Evolutionary conservation across 2,113 vertebrate genomes (phyloP).

Genomic region (Copsychus sechellarum): DNA sequence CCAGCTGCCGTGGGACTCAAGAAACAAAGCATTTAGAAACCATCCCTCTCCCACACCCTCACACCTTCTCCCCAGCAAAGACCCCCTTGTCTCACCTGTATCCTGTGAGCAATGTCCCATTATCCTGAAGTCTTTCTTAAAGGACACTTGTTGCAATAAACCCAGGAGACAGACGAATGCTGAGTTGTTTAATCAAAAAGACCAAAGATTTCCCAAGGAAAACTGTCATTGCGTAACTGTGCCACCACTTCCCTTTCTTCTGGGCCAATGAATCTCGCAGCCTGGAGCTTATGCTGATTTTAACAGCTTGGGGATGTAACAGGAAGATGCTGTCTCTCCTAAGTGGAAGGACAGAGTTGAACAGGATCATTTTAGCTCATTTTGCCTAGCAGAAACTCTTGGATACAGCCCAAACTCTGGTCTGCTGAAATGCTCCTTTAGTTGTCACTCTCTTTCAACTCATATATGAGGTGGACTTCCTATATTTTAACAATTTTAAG

Average conservation of each 20-base stretch:
- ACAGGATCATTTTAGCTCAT: background rate
- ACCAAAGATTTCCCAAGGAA: background rate
- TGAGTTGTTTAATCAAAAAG: background rate
- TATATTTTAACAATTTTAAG: background rate
- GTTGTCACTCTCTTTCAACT: background rate
- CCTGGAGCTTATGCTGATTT: background rate
- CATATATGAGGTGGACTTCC: background rate
- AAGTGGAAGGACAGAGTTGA: background rate
- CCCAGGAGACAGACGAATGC: background rate
- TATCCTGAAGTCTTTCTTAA: background rate
- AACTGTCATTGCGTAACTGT: background rate
- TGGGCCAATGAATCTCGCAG: background rate
- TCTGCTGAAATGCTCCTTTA: background rate
- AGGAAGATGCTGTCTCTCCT: background rate
- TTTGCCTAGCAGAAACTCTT: background rate
- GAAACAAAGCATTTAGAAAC: background rate
- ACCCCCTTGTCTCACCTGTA: background rate
- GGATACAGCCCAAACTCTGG: background rate
- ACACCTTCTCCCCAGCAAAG: background rate
- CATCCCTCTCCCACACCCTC: background rate
- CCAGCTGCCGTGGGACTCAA: accelerated
- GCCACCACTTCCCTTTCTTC: background rate
- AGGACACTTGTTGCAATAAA: background rate
- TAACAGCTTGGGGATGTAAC: background rate
- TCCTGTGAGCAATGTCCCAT: background rate